phyloP scores from a whole-genome alignment of 2,113 vertebrate genomes.

The Limnothrissa miodon region DNA sequence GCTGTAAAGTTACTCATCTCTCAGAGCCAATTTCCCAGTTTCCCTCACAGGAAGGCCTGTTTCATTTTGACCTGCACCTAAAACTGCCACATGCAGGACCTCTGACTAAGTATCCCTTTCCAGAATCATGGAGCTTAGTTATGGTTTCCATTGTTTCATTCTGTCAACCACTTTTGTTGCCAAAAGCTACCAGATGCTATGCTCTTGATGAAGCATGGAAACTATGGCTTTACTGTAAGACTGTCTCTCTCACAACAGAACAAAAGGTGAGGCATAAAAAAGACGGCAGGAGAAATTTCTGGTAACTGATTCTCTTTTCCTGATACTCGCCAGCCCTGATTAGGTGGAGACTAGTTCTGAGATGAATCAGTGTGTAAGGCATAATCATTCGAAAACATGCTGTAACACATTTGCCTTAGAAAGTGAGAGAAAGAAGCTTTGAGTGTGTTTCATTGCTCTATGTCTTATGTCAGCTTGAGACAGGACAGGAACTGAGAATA shows the following conservation, averaged over 20 bases:
- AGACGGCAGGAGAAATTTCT: background rate
- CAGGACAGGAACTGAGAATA: slow-evolving; percentile 47
- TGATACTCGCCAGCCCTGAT: background rate
- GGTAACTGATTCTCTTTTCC: slow-evolving; percentile 1
- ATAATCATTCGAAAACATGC: background rate
- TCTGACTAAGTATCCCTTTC: background rate
- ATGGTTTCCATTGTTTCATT: slow-evolving; percentile 4
- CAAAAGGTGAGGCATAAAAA: background rate
- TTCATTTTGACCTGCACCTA: background rate
- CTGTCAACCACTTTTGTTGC: background rate
- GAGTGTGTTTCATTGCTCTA: background rate
- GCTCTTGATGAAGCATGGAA: background rate
- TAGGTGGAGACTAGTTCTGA: background rate
- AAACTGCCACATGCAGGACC: background rate
- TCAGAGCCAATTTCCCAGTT: background rate
- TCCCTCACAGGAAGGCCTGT: background rate
- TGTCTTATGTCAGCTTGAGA: slow-evolving; percentile 22
- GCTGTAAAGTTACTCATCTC: background rate
- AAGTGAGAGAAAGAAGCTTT: slow-evolving; percentile 7
- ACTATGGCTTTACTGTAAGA: background rate
- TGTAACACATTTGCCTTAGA: background rate
- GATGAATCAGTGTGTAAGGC: background rate
- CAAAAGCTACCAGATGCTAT: background rate
- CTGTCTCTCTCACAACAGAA: background rate
- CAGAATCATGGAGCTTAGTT: background rate